phyloP scores from a whole-genome alignment of 2,797 vertebrate genomes.

The Cryptoprocta ferox region DNA sequence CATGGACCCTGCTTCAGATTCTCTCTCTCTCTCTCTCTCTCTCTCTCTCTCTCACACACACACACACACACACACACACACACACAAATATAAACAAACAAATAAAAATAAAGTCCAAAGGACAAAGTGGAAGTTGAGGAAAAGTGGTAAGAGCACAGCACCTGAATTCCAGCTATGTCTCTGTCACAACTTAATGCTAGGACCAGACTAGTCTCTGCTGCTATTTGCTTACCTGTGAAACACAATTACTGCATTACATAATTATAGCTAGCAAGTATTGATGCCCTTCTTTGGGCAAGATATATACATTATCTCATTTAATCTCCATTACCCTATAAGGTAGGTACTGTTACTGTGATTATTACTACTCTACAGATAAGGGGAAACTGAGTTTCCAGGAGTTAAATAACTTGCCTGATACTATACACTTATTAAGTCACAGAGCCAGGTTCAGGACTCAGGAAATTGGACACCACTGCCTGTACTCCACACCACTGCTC shows the following conservation, averaged over 20 bases:
- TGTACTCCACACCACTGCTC: too few species aligned
- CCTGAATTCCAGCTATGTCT: neutral
- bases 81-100: too few species aligned
- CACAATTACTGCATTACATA: neutral
- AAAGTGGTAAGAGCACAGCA: too few species aligned
- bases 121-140: neutral
- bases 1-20: too few species aligned
- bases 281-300: neutral
- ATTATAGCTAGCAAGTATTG: neutral
- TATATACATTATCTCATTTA: neutral
- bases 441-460: neutral
- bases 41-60: too few species aligned
- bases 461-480: neutral
- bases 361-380: neutral
- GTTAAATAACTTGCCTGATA: too few species aligned
- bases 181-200: rapidly evolving
- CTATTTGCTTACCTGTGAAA: neutral
- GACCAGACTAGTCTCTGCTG: rapidly evolving
- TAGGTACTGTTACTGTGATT: rapidly evolving
- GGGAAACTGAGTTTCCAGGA: neutral
- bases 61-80: too few species aligned
- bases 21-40: too few species aligned
- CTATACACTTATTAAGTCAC: neutral
- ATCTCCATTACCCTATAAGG: neutral
- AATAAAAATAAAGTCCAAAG: neutral